phyloP scores from a whole-genome alignment of 2,113 vertebrate species.

The Rhipidura dahli region DNA sequence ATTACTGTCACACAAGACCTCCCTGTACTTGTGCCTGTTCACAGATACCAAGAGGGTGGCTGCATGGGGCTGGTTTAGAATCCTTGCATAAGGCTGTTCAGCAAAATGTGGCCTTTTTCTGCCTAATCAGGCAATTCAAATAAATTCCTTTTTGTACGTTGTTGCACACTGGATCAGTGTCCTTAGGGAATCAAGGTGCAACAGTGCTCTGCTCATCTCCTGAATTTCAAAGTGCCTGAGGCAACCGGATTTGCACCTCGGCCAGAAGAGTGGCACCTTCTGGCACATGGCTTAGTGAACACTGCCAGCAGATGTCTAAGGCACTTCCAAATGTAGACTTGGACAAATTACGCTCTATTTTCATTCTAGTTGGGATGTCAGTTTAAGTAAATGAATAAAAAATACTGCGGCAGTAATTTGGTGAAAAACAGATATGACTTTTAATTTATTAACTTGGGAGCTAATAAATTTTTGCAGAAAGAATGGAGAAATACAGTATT shows the following conservation, averaged over 20 bases:
- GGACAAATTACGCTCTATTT: background rate
- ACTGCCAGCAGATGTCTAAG: background rate
- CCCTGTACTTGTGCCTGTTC: background rate
- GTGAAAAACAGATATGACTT: background rate
- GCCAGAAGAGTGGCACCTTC: background rate
- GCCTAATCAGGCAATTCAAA: background rate
- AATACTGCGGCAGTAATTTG: background rate
- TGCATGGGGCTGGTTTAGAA: fast-evolving
- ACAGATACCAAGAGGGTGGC: background rate
- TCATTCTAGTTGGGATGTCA: background rate
- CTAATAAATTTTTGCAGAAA: background rate
- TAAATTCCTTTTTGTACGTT: background rate
- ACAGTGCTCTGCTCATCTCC: background rate
- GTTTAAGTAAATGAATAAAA: background rate
- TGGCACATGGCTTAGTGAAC: background rate
- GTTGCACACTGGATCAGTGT: background rate
- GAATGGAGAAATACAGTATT: background rate
- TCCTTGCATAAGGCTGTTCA: background rate
- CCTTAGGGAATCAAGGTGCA: background rate
- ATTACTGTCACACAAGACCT: background rate
- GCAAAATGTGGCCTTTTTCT: background rate
- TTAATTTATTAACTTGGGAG: background rate
- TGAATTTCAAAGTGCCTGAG: background rate
- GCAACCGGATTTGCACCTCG: background rate
- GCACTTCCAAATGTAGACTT: background rate